A percentile compares a stretch with the other conserved stretches of the same genome.
Conservation (phyloP, 2,888 invertebrate genomes). For the Lydus trimaculatus region DNA sequence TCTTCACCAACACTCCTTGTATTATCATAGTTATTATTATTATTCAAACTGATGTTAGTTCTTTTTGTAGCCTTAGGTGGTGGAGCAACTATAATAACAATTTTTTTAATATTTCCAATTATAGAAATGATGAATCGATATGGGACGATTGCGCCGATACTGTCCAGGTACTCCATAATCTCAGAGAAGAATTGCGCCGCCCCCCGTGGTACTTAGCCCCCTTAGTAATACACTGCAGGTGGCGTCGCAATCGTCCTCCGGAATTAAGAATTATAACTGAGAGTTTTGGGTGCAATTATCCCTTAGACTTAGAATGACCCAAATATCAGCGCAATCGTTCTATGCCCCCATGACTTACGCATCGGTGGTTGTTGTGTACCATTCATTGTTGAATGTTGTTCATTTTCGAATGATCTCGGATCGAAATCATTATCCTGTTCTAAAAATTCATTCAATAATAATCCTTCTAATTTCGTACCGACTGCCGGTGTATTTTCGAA, state of each 20-base stretch:
- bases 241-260: no score
- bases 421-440: constrained; percentile 86
- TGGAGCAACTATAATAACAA: constrained; percentile 77
- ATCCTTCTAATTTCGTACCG: constrained; percentile 79
- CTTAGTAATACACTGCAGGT: no score
- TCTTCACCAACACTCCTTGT: constrained; percentile 67
- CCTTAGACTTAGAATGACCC: no score
- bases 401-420: constrained; percentile 82
- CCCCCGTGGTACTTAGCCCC: no score
- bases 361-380: constrained; percentile 68
- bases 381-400: constrained; percentile 52
- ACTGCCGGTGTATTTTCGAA: constrained; percentile 68
- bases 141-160: no score
- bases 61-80: constrained; percentile 80
- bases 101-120: background rate
- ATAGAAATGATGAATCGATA: no score
- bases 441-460: constrained; percentile 76
- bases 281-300: no score
- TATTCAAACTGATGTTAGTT: constrained; percentile 48
- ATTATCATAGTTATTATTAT: constrained; percentile 53
- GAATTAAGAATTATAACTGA: no score
- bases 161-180: no score
- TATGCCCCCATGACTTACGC: no score
- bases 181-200: no score
- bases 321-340: no score